These are phyloP conservation scores for Thaumetopoea pityocampa DNA, from an alignment of 1,140 invertebrate species.

Conservation along the genomic window DNA sequence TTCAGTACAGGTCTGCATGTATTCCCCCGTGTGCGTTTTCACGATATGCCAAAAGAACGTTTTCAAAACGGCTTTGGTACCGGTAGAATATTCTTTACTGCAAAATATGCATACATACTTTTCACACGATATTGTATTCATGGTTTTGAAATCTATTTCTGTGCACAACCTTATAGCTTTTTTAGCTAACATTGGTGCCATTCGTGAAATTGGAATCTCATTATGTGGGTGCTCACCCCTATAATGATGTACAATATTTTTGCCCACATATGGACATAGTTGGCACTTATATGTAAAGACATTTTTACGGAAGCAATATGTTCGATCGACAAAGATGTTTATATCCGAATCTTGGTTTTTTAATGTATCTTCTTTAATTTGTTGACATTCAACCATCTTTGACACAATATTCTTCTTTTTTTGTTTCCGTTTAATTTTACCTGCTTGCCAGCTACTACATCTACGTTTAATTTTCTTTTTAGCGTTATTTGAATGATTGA, in stretches of 20 bases:
- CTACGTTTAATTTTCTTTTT: slow-evolving; percentile 54
- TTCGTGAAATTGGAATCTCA: slow-evolving; percentile 80
- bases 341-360: slow-evolving; percentile 21
- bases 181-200: slow-evolving; percentile 71
- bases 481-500: slow-evolving; percentile 31
- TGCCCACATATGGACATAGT: slow-evolving; percentile 77
- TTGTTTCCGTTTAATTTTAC: slow-evolving; percentile 49
- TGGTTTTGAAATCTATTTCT: slow-evolving; percentile 42
- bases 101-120: slow-evolving; percentile 75
- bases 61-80: slow-evolving; percentile 44
- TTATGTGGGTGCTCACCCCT: slow-evolving; percentile 77
- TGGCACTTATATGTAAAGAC: slow-evolving; percentile 67
- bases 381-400: slow-evolving; percentile 14
- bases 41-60: slow-evolving; percentile 81
- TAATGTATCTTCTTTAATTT: not conserved
- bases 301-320: slow-evolving; percentile 61
- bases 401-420: slow-evolving; percentile 41
- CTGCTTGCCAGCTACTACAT: slow-evolving; percentile 40
- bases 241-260: slow-evolving; percentile 81
- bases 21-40: slow-evolving; percentile 84
- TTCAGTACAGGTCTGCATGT: slow-evolving; percentile 77
- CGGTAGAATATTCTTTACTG: slow-evolving; percentile 55
- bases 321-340: slow-evolving; percentile 54
- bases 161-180: slow-evolving; percentile 51
- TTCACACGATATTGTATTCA: slow-evolving; percentile 41